Conservation (phyloP, 2,888 invertebrate species). For the Glyphotaelius pellucidus region DNA sequence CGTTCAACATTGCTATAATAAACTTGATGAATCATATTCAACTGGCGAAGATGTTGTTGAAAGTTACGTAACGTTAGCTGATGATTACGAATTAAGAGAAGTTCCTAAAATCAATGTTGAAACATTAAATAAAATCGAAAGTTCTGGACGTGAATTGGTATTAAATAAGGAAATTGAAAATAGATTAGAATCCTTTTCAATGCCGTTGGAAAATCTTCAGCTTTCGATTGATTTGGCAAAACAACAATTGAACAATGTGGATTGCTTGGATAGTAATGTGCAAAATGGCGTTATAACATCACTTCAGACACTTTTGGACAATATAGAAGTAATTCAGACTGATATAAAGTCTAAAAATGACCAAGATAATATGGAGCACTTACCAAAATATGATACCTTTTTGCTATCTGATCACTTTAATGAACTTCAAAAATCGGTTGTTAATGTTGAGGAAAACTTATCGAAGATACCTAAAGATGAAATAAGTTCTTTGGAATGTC, state of each 20-base stretch:
- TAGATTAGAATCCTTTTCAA: background rate
- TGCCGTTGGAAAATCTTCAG: conserved; percentile 10
- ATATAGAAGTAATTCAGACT: background rate
- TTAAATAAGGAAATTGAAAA: background rate
- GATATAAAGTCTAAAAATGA: background rate
- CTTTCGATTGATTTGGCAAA: background rate
- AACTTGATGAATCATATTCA: conserved; percentile 18
- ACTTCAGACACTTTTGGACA: background rate
- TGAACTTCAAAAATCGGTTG: background rate
- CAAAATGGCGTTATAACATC: background rate
- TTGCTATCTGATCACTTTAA: background rate
- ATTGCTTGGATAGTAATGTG: background rate
- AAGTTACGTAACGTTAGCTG: background rate
- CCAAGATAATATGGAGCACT: background rate
- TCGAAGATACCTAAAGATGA: background rate
- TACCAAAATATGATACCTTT: background rate
- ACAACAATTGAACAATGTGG: background rate
- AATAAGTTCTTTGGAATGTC: background rate
- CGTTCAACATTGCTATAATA: conserved; percentile 29
- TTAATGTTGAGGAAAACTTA: background rate
- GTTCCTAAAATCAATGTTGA: background rate
- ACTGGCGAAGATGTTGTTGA: background rate
- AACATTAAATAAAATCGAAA: background rate
- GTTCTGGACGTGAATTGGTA: background rate
- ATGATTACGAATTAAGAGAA: background rate